phyloP scores from a whole-genome alignment of 2,797 vertebrate species.

The Hypotaenidia okinawae region DNA sequence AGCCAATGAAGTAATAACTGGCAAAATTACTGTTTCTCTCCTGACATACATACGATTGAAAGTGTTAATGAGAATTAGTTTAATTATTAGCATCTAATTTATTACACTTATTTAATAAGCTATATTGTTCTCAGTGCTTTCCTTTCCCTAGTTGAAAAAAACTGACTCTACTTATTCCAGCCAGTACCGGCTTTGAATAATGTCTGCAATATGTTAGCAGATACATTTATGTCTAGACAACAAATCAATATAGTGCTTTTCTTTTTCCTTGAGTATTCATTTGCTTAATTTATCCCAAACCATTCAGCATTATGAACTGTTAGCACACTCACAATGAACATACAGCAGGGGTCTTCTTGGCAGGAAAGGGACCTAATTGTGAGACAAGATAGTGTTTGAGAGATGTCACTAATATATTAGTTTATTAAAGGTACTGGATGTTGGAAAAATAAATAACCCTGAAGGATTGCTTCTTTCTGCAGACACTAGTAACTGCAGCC shows the following conservation, averaged over 20 bases:
- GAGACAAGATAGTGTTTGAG: slow-evolving; percentile 68
- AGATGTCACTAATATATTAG: slow-evolving; percentile 59
- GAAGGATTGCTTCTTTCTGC: slow-evolving; percentile 49
- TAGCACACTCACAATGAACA: slow-evolving; percentile 72
- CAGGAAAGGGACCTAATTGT: slow-evolving; percentile 62
- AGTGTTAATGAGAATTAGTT: slow-evolving; percentile 51
- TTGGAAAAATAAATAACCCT: slow-evolving; percentile 45
- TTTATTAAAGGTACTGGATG: slow-evolving; percentile 50
- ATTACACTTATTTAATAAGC: slow-evolving; percentile 62
- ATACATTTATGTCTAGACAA: slow-evolving; percentile 92
- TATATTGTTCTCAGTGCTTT: slow-evolving; percentile 34
- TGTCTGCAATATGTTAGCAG: slow-evolving; percentile 86
- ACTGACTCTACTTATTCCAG: slow-evolving; percentile 73
- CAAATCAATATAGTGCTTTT: slow-evolving; percentile 84
- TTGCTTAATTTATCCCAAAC: slow-evolving; percentile 80
- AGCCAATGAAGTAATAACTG: slow-evolving; percentile 55
- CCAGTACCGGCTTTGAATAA: slow-evolving; percentile 73
- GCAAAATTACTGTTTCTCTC: slow-evolving; percentile 60
- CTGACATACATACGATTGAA: slow-evolving; percentile 33
- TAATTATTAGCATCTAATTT: slow-evolving; percentile 70
- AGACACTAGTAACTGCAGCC: slow-evolving; percentile 15
- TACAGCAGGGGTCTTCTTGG: slow-evolving; percentile 62
- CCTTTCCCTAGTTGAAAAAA: slow-evolving; percentile 67
- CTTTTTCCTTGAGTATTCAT: slow-evolving; percentile 79
- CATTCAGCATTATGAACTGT: slow-evolving; percentile 73